Evolutionary conservation across 2,113 vertebrate species (phyloP), one percentile per base, ranked within the genome.

Genomic region (Proteles cristata): DNA sequence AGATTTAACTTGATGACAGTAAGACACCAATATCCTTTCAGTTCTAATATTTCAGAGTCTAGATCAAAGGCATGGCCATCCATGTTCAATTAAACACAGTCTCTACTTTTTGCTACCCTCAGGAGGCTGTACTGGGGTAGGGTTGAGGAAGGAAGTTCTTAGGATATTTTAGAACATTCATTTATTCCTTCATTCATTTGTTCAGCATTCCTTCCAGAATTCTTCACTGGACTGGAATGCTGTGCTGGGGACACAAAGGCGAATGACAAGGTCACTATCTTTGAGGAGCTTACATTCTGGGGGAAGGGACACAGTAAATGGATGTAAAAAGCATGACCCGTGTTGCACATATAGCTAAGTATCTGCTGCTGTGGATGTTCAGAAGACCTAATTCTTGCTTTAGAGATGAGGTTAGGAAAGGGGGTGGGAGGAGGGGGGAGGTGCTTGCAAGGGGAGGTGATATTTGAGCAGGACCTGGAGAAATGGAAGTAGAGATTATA

Each of bases 321-420:
- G 14, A 10, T 85, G 15, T 19, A 14, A 55, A 55, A 68, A n/a
- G 2, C 0, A 1, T 63, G 43, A 15, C 3, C 43, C 58, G 21
- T 15, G 1, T 14, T 15, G 11, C 19, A 31, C 50, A 4, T 15
- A 45, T 4, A 17, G 39, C 4, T 53, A 48, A n/a, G n/a, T 39
- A 10, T 35, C 23, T 0, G n/a, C 48, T 1, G 7, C 76, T 58
- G 4, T 4, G 5, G 21, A 7, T 0, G 2, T 7, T 55, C 7
- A 33, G 23, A 19, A 17, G 33, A 48, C 39, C 31, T 0, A 2
- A 16, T 17, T 68, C 4, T 16, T 33, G 35, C n/a, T 39, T 50
- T 39, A 63, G 31, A 50, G 21, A 16, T 68, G 79, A 65, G 33
- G 43, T 19, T 33, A 58, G 35, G 31, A 12, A 35, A 21, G 39